Base-by-base conservation (phyloP, 2,888 invertebrate species). In the Eucera pruinosa region DNA sequence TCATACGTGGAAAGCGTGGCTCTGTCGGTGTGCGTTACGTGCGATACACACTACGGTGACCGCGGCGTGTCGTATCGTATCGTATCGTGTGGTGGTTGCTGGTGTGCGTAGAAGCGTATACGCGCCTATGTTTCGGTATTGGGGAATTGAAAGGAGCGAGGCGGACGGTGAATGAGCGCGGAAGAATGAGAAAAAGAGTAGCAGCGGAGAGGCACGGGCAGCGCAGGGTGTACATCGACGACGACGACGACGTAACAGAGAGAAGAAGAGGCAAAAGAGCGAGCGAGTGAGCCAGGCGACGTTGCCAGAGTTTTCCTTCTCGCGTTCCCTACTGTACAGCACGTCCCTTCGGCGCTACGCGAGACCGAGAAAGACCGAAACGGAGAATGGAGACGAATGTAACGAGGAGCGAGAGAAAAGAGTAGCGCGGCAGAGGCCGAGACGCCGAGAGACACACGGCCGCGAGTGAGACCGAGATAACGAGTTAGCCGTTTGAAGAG, bases 251-350 rank as follows among this genome's bases (percentile, higher is more conserved):
- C 80, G 79, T 54, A 74, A 78, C 81, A 77, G 75, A 68, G 83
- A 80, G 83, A 81, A 83, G 83, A 78, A 83, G 80, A 68, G 76
- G 68, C 70, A 75, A 82, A 73, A 84, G 80, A 85, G 78, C 79
- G 78, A 86, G 87, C 77, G 84, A 85, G 86, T 73, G 83, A 86
- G 81, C 81, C 69, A 82, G 83, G 89, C 89, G 87, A 89, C 89
- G 89, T 89, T 89, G 89, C 89, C 89, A 87, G 86, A 86, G 88
- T 84, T 86, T 83, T 81, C 82, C 83, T 82, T 77, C 74, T 77
- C 75, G 79, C 76, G 67, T 77, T 69, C 73, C 50, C 55, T 64
- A 39, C 57, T 20, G 66, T 74, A 45, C 54, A 75, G 75, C 65
- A 68, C 71, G 71, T 64, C 54, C 66, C 61, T 70, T 61, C 64